These are phyloP conservation scores for Heliothis virescens DNA, from an alignment of 1,140 invertebrate species.

Conservation along the genomic window DNA sequence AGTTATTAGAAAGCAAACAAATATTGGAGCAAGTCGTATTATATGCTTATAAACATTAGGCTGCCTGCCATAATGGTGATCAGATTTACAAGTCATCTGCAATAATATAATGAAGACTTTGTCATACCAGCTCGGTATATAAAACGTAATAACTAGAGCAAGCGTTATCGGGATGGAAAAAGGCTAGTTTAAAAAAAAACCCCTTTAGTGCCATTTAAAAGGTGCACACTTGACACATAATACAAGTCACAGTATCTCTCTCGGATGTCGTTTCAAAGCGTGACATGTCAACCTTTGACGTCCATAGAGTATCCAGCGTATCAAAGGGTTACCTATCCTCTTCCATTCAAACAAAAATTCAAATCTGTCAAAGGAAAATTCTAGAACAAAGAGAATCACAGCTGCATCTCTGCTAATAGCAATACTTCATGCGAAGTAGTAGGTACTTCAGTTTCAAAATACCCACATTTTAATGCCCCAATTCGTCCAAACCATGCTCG, in stretches of 20 bases:
- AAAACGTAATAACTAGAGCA: too few relatives aligned
- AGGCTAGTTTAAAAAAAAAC: background rate
- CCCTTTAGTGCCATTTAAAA: too few relatives aligned
- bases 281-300: constrained; percentile 12
- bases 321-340: constrained; percentile 10
- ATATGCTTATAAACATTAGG: constrained; percentile 6
- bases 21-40: constrained; percentile 20
- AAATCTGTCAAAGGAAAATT: background rate
- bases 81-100: background rate
- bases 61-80: background rate
- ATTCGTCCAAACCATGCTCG: constrained; percentile 16
- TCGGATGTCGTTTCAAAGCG: background rate
- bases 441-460: background rate
- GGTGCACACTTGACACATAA: too few relatives aligned
- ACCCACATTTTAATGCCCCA: constrained; percentile 6
- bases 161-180: too few relatives aligned
- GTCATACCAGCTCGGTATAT: too few relatives aligned
- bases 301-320: background rate
- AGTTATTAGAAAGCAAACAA: constrained; percentile 60
- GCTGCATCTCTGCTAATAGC: background rate
- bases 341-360: background rate
- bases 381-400: background rate
- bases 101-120: too few relatives aligned
- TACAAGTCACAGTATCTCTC: too few relatives aligned
- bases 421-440: background rate